Percentiles rank a stretch among this genome's conserved stretches.
phyloP scores from a whole-genome alignment of 2,797 vertebrate species.

The Sebastes cheni region DNA sequence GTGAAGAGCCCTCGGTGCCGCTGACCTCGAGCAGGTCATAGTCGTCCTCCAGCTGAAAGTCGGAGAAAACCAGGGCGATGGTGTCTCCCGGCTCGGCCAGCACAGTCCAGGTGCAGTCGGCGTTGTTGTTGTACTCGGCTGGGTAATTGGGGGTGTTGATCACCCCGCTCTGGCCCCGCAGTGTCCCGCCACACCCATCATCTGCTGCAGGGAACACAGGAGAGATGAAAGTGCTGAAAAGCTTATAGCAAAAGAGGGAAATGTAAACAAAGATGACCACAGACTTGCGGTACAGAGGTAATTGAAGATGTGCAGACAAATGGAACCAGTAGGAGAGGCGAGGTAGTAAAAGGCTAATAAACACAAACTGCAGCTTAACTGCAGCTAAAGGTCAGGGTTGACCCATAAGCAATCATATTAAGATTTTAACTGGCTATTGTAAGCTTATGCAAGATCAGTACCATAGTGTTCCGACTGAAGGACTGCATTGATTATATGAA shows the following conservation, averaged over 20 bases:
- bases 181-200: slow-evolving; percentile 94
- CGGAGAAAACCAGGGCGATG: slow-evolving; percentile 95
- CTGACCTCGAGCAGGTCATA: slow-evolving; percentile 97
- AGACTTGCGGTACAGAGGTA: background rate
- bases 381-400: slow-evolving; percentile 11
- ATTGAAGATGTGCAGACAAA: slow-evolving; percentile 1
- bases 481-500: background rate
- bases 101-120: slow-evolving; percentile 98
- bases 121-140: slow-evolving; percentile 94
- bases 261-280: slow-evolving; percentile 3
- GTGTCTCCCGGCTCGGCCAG: slow-evolving; percentile 97
- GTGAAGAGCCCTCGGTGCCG: slow-evolving; percentile 94
- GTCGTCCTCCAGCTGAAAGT: slow-evolving; percentile 97
- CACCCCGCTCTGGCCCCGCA: slow-evolving; percentile 95
- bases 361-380: slow-evolving; percentile 12
- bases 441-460: background rate
- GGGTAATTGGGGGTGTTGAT: slow-evolving; percentile 97
- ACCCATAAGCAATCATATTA: background rate
- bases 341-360: slow-evolving; percentile 12
- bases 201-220: slow-evolving; percentile 84
- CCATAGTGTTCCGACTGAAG: background rate
- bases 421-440: background rate
- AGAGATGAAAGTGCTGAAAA: background rate
- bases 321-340: background rate
- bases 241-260: background rate